A percentile compares a stretch with the other conserved stretches of the same genome.
Conservation (phyloP, 2,888 invertebrate species). For the Salticus scenicus region DNA sequence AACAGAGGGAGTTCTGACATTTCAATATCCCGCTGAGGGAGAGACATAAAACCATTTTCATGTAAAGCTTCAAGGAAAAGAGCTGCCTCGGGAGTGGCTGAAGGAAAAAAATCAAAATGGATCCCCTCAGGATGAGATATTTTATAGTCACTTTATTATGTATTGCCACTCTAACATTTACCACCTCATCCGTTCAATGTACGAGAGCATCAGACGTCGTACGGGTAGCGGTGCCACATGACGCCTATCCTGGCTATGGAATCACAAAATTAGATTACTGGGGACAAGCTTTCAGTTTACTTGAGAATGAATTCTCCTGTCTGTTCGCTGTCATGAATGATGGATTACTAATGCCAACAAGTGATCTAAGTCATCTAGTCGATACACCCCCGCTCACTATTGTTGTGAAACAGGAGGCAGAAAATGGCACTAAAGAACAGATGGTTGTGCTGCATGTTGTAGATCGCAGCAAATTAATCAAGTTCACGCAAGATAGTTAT, state of each 20-base stretch:
- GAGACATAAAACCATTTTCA: too few species aligned
- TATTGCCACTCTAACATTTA: neutral
- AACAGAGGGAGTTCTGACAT: too few species aligned
- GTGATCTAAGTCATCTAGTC: constrained; percentile 87
- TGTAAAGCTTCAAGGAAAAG: neutral
- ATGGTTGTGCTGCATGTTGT: constrained; percentile 87
- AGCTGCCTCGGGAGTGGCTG: constrained; percentile 16
- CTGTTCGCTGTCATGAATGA: constrained; percentile 91
- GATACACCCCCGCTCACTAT: constrained; percentile 88
- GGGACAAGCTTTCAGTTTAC: constrained; percentile 79
- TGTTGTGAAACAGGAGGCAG: constrained; percentile 86
- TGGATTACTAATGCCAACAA: constrained; percentile 92
- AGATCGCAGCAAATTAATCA: constrained; percentile 87
- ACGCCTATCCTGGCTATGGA: constrained; percentile 70
- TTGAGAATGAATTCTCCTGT: constrained; percentile 87
- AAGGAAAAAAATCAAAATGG: constrained; percentile 9
- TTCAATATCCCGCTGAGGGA: too few species aligned
- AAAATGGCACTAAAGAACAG: constrained; percentile 82
- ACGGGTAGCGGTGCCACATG: constrained; percentile 69
- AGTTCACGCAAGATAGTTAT: constrained; percentile 82
- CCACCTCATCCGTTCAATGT: neutral
- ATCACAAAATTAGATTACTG: constrained; percentile 60
- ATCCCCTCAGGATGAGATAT: neutral
- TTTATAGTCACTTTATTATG: constrained; percentile 9
- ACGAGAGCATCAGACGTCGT: constrained; percentile 36